Base-by-base conservation (phyloP, 37 sponge, comb jelly and placozoan species). In the Spongia lamella region DNA sequence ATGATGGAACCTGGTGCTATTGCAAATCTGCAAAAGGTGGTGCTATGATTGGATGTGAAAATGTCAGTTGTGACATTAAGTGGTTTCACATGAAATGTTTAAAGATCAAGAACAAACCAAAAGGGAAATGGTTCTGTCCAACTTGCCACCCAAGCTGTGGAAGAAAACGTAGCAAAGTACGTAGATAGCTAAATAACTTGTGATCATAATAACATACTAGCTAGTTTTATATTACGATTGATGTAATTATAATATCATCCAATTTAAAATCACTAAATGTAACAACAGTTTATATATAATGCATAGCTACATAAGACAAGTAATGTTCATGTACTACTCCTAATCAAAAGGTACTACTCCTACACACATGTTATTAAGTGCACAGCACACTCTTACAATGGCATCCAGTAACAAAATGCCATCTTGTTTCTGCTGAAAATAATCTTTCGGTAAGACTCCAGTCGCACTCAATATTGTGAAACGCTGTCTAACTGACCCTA, bases 11-110 rank as follows among this genome's bases (percentile, higher is more conserved):
- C n/a, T n/a, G n/a, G n/a, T 77, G 79, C 56, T 77, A 55, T 38
- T 81, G 82, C 35, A 38, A 63, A 61, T 66, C 63, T 19, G 30
- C 9, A 25, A 75, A 73, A 37, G 70, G 76, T 57, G 83, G 76
- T 27, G 76, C 66, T 26, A 66, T 83, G 76, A 38, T 66, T 66
- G 75, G 53, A 0, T 83, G 83, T 54, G 83, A 83, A 60, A 73
- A 66, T 53, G 47, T 38, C 36, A 3, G 70, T 38, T 83, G 83
- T 27, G 11, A 16, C 1, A 66, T 66, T 15, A 66, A 53, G 51
- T 83, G 83, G 83, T 83, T 56, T 35, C 76, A 83, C 69, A 30
- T 75, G 5, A 32, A n/a, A 7, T n/a, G n/a, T n/a, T n/a, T n/a
- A n/a, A n/a, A n/a, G n/a, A 19, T 83, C 69, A 14, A 50, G 21